Evolutionary conservation across 2,888 invertebrate species (phyloP), one percentile per base, ranked within the genome.

Genomic region (Lochmaea crataegi): DNA sequence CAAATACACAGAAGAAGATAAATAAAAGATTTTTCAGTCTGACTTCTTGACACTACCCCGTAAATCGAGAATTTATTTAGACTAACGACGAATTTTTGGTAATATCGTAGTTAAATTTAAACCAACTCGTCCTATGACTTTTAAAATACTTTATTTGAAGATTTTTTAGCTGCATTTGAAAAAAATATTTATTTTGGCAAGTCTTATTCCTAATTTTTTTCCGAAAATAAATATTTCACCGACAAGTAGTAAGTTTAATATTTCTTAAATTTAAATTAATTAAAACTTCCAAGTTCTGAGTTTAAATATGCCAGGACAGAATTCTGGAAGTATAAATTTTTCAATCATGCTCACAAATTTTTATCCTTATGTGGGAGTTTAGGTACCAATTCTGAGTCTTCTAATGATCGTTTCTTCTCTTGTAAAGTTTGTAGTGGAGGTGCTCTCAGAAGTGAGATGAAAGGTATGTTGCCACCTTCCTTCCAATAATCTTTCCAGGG

Each of bases 161-260:
- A 2, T 48, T 48, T 48, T 12, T 14, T 4, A 5, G n/a, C n/a
- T 48, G 6, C n/a, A 48, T 48, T 48, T 48, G 10, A 18, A 53
- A 53, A n/a, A 2, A 53, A 53, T 53, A 53, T 53, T 53, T 53
- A 53, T 53, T 18, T 53, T 53, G 53, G 53, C 16, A 53, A n/a
- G 48, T 48, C 48, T n/a, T 48, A n/a, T 48, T 51, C n/a, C n/a
- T n/a, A 14, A 1, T 51, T n/a, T 14, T n/a, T n/a, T n/a, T n/a
- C n/a, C n/a, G n/a, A n/a, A n/a, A n/a, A n/a, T n/a, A n/a, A n/a
- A n/a, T n/a, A n/a, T n/a, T n/a, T n/a, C n/a, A n/a, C n/a, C n/a
- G n/a, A n/a, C n/a, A n/a, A n/a, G n/a, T 4, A 41, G 41, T 41
- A 11, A 22, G 22, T 22, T 22, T 22, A 22, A 22, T 22, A 22